phyloP scores from a whole-genome alignment of 2,113 vertebrate species.

The Neogale vison region DNA sequence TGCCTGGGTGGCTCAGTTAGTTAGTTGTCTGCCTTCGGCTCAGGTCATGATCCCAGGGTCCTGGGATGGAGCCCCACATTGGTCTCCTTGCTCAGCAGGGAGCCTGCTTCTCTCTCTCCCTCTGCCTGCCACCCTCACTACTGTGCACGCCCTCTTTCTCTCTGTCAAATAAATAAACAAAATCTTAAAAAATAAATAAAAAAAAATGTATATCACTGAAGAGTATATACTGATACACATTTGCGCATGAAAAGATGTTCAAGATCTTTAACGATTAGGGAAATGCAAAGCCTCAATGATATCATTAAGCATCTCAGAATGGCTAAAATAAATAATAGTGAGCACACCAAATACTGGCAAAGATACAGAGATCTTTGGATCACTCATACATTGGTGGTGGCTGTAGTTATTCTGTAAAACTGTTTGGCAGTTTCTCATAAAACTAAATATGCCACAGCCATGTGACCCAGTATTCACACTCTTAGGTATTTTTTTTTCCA shows the following conservation, averaged over 20 bases:
- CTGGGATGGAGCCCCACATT: not conserved
- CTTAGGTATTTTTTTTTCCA: not conserved
- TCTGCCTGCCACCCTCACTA: too few relatives aligned
- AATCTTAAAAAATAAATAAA: not conserved
- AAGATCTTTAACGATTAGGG: not conserved
- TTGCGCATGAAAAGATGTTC: not conserved
- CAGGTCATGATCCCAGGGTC: not conserved
- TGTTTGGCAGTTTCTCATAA: not conserved
- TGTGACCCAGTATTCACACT: not conserved
- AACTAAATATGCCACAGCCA: not conserved
- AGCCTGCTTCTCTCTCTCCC: not conserved
- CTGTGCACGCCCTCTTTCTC: too few relatives aligned
- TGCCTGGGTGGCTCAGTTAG: not conserved
- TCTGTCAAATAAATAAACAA: not conserved
- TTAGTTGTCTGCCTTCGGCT: accelerated
- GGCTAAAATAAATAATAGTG: not conserved
- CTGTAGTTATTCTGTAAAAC: not conserved
- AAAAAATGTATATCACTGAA: not conserved
- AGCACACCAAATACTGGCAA: not conserved
- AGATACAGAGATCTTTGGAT: not conserved
- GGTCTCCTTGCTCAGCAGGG: not conserved
- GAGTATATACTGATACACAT: not conserved
- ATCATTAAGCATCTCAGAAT: not conserved
- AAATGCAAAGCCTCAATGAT: not conserved
- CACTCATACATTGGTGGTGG: not conserved